Percentiles rank a stretch among this genome's conserved stretches.
phyloP scores from a whole-genome alignment of 2,888 invertebrate genomes.

The Ganaspis brasiliensis region DNA sequence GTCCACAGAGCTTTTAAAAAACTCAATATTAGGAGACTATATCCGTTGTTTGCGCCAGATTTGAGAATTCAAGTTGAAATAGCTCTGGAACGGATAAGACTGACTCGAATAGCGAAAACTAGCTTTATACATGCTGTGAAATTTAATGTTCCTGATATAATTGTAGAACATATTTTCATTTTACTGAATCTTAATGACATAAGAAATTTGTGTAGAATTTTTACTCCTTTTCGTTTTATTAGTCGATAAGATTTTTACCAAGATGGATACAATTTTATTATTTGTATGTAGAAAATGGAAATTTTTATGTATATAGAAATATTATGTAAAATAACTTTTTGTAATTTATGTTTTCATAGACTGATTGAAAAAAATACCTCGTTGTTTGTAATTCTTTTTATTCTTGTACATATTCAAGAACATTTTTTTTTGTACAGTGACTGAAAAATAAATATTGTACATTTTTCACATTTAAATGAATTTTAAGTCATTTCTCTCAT shows the following conservation, averaged over 20 bases:
- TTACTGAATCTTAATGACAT: not conserved
- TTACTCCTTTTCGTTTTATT: not conserved
- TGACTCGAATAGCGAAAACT: not conserved
- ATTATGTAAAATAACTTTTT: no score
- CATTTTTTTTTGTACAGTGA: no score
- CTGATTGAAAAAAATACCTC: no score
- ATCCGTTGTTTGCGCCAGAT: not conserved
- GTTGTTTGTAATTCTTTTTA: no score
- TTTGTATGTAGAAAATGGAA: no score
- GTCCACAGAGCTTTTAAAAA: not conserved
- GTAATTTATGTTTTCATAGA: no score
- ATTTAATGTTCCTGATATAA: not conserved
- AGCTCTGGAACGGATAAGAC: not conserved
- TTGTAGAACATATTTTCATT: not conserved
- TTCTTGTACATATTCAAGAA: no score
- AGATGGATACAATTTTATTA: no score
- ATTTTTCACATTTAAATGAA: not conserved
- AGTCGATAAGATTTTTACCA: no score
- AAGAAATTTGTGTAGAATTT: not conserved
- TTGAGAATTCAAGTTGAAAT: not conserved
- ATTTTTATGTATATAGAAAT: no score
- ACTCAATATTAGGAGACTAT: not conserved
- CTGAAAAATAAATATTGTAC: not conserved
- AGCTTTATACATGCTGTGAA: not conserved
- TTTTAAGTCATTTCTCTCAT: no score